Evolutionary conservation across 1,140 invertebrate species (phyloP), one percentile per base, ranked within the genome.

Genomic region (Aethina tumida): DNA sequence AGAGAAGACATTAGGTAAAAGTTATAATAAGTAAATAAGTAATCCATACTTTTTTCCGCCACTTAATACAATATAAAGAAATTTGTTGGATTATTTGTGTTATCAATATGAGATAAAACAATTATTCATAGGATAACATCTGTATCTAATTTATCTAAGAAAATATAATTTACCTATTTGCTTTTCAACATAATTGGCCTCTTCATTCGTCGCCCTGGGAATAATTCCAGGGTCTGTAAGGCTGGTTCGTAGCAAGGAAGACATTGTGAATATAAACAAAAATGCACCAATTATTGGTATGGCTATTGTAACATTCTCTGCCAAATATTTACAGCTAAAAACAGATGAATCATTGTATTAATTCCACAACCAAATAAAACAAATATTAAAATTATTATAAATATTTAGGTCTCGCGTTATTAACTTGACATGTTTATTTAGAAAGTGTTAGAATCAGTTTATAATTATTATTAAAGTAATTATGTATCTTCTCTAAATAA

Each of bases 191-290:
- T 92, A 88, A 45, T 85, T 83, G 43, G 88, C 88, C 73, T 97
- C 93, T 59, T 92, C 87, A 27, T 77, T 71, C 19, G 86, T 88
- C 24, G 92, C 90, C 52, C 80, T 65, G 40, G 93, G 93, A 54
- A 97, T 89, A 44, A 96, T 86, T 41, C 92, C 92, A 26, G 93
- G 93, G 71, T 97, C 93, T 55, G 82, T 88, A 62, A 95, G 92
- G 61, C 85, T 87, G 38, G 92, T 96, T 55, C 87, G 72, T 45
- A 96, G 74, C 41, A 97, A 72, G 47, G 84, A 82, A 47, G 83
- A 80, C 75, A 97, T 81, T 39, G 92, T 91, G 68, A 93, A 91
- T 45, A 93, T 66, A 66, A 92, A 92, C 35, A 95, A 67, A 35
- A 91, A 63, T 27, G 68, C 84, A 47, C 85, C 88, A 51, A 94